phyloP scores from a whole-genome alignment of 2,113 vertebrate species.

The Odontophorus gujanensis region DNA sequence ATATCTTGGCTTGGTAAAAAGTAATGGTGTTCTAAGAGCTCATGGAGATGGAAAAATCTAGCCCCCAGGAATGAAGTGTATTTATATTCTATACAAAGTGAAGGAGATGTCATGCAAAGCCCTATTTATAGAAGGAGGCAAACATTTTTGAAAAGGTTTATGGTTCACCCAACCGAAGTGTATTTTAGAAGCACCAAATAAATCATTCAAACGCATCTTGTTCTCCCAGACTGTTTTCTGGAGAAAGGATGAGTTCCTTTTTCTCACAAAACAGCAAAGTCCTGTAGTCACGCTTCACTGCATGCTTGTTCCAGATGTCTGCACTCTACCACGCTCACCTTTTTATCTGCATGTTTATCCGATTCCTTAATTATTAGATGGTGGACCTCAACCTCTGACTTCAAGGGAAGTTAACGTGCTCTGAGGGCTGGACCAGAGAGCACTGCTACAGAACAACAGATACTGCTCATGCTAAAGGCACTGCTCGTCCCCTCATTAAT shows the following conservation, averaged over 20 bases:
- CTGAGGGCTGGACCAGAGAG: background rate
- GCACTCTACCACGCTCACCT: background rate
- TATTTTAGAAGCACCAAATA: background rate
- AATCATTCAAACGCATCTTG: background rate
- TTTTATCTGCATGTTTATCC: background rate
- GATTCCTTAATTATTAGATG: background rate
- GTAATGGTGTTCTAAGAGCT: background rate
- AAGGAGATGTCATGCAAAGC: background rate
- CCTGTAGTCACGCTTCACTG: background rate
- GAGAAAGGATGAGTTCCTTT: background rate
- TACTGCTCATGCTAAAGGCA: background rate
- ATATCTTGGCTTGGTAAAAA: background rate
- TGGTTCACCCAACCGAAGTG: background rate
- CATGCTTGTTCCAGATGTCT: background rate
- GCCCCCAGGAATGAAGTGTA: conserved; percentile 7
- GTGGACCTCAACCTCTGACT: background rate
- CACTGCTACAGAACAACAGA: background rate
- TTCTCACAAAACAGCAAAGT: background rate
- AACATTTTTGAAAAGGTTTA: background rate
- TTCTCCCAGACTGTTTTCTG: background rate
- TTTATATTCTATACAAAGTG: conserved; percentile 24
- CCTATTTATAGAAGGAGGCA: conserved; percentile 1
- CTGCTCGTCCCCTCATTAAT: background rate
- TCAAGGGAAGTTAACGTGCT: background rate
- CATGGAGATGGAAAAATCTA: conserved; percentile 23